These are phyloP conservation scores for Coreius guichenoti DNA, from an alignment of 2,797 vertebrate genomes.

Conservation along the genomic window DNA sequence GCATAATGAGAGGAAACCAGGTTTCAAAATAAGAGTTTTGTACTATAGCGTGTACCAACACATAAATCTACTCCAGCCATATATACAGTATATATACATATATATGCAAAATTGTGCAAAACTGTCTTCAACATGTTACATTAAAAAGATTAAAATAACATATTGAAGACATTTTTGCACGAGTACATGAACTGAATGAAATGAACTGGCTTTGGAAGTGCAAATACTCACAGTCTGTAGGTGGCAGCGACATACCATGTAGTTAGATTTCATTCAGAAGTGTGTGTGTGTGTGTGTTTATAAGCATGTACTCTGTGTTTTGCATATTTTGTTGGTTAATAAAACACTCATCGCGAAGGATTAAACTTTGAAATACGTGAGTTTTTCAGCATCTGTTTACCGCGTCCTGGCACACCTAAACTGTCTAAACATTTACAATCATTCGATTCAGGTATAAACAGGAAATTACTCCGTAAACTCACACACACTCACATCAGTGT, in stretches of 20 bases:
- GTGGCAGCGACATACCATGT: conserved; percentile 45
- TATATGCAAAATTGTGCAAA: background rate
- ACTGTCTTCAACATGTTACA: background rate
- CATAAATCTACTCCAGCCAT: background rate
- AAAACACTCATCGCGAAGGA: conserved; percentile 5
- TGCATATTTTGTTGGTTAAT: conserved; percentile 7
- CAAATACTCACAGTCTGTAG: conserved; percentile 35
- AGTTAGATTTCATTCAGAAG: background rate
- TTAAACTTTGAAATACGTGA: conserved; percentile 31
- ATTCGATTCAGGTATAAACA: conserved; percentile 48
- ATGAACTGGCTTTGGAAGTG: background rate
- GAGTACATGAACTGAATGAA: background rate
- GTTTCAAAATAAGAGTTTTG: conserved; percentile 59
- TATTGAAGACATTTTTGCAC: background rate
- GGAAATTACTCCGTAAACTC: conserved; percentile 30
- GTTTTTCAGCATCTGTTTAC: conserved; percentile 39
- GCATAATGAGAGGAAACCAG: background rate
- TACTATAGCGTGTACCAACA: background rate
- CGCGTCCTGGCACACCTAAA: background rate
- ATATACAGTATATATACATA: no score
- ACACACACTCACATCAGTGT: conserved; percentile 6
- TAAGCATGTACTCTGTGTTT: conserved; percentile 22
- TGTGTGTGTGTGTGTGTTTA: conserved; percentile 12
- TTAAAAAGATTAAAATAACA: background rate
- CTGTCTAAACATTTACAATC: conserved; percentile 42